phyloP scores from a whole-genome alignment of 2,113 vertebrate species.

The Cisticola juncidis region DNA sequence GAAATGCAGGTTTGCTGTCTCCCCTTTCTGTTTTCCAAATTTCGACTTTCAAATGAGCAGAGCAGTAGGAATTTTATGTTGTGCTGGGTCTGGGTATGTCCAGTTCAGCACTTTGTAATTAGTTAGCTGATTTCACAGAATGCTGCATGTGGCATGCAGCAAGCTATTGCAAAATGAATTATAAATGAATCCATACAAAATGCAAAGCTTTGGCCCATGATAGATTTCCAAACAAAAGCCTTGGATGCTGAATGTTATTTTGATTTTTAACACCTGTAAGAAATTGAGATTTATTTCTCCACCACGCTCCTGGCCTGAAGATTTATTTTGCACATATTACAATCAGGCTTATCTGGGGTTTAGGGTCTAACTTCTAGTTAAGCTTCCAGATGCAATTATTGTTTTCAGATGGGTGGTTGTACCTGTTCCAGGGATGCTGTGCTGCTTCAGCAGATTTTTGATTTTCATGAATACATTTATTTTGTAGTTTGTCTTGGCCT shows the following conservation, averaged over 20 bases:
- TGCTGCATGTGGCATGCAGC: background rate
- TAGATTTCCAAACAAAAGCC: background rate
- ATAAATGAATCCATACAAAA: constrained; percentile 13
- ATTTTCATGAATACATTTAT: background rate
- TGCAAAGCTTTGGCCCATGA: background rate
- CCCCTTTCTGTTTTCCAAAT: background rate
- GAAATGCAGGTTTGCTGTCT: background rate
- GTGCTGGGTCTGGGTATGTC: background rate
- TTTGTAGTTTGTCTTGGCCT: background rate
- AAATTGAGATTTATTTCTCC: background rate
- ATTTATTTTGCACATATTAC: background rate
- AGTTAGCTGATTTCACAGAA: background rate
- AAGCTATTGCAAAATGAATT: constrained; percentile 29
- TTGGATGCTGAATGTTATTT: background rate
- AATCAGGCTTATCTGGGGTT: background rate
- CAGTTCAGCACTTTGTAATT: background rate
- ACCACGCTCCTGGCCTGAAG: background rate
- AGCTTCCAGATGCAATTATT: background rate
- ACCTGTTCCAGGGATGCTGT: background rate
- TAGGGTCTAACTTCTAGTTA: background rate
- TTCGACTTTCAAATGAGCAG: background rate
- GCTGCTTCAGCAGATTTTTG: background rate
- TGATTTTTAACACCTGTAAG: constrained; percentile 48
- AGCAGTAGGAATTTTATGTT: background rate
- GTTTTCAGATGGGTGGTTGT: background rate